Base-by-base conservation (phyloP, 2,797 vertebrate genomes). In the Dryobates pubescens region DNA sequence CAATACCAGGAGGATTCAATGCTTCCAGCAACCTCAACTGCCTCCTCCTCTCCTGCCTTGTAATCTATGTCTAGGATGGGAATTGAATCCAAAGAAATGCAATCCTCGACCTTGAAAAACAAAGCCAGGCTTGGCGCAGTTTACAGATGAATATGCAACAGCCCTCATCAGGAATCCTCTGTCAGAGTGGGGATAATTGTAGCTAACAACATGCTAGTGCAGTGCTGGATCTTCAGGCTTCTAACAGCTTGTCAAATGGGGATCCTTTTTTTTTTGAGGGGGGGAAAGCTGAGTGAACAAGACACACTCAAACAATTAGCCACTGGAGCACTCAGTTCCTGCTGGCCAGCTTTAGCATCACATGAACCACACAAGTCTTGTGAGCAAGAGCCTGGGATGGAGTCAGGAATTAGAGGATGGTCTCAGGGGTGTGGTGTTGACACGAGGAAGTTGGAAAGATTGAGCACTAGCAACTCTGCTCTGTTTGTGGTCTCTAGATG, bases 81-180 rank as follows among this genome's bases (percentile, higher is more conserved):
- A 93, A 96, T 91, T 95, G 89, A 96, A 94, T 92, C 87, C 94
- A 85, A 93, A 92, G 91, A 95, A 93, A 89, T 41, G 88, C 94
- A 96, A 56, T 95, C 87, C 95, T 94, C 78, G 89, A 95, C 96
- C 95, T 96, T 97, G 96, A 95, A 82, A 96, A 93, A 89, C 90
- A 93, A 94, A 92, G 89, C 91, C 73, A 75, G 71, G 86, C 96
- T 91, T 89, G 94, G 91, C 75, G 5, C 75, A 63, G 85, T 41
- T 81, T 76, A 70, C 5, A 0, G 43, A 95, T 96, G 94, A 96
- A 95, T 95, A 97, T 95, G 95, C 92, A 96, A 89, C 70, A 91
- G 87, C 85, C 68, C 82, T 82, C 90, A 93, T 95, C 90, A 95
- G 87, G 93, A 94, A 79, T 86, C 43, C 94, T 93, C 88, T 94